Conservation (phyloP, 1,140 invertebrate species). For the Paramacrobiotus metropolitanus region DNA sequence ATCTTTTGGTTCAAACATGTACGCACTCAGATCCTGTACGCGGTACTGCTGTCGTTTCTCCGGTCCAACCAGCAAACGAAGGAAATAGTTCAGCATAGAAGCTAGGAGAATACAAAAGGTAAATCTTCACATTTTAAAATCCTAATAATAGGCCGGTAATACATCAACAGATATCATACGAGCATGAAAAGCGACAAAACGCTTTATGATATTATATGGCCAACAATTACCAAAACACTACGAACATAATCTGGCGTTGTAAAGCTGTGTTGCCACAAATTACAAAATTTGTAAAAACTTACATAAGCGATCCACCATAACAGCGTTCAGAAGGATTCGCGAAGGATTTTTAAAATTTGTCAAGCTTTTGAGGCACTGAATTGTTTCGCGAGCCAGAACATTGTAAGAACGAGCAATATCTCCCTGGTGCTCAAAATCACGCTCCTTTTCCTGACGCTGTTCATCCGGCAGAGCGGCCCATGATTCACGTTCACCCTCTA, state of each 20-base stretch:
- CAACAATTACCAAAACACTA: too few species aligned
- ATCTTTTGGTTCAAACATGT: constrained; percentile 66
- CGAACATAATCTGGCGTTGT: too few species aligned
- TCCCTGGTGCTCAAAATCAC: constrained; percentile 47
- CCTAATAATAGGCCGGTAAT: too few species aligned
- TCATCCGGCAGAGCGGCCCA: constrained; percentile 42
- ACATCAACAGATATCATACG: too few species aligned
- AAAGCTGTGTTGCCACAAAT: too few species aligned
- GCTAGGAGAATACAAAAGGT: too few species aligned
- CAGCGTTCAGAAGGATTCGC: constrained; percentile 64
- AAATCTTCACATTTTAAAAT: too few species aligned
- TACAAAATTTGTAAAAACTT: too few species aligned
- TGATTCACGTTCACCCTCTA: constrained; percentile 34
- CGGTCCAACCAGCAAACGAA: constrained; percentile 62
- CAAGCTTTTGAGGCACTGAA: constrained; percentile 52
- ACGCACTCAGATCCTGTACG: constrained; percentile 61
- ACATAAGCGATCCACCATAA: constrained; percentile 73
- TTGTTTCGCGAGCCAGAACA: constrained; percentile 66
- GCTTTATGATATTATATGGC: too few species aligned
- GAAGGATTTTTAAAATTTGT: constrained; percentile 45
- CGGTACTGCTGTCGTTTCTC: constrained; percentile 32
- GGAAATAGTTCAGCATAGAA: constrained; percentile 83
- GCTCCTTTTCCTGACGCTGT: constrained; percentile 50
- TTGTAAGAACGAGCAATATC: constrained; percentile 73
- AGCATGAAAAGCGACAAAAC: too few species aligned